Evolutionary conservation across 2,888 invertebrate genomes (phyloP), one percentile per base, ranked within the genome.

Genomic region (Cerceris rybyensis): DNA sequence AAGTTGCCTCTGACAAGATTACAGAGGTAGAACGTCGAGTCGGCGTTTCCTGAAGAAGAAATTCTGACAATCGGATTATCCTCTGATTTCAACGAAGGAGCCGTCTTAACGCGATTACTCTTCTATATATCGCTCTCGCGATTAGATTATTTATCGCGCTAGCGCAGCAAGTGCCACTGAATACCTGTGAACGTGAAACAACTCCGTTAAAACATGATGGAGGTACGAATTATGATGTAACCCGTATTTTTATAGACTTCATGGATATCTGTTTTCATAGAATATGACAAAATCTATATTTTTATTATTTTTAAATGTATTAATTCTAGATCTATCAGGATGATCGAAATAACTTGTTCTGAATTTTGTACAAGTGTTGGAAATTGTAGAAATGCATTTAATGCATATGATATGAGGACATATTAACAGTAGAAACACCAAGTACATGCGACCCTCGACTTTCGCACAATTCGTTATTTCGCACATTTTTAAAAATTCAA

Each of bases 81-180:
- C 54, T 16, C 46, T 11, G 52, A 63, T 54, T 66, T 55, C 52
- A 7, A 63, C 72, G 66, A 42, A 42, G 41, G 13, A n/a, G 41
- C 9, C 49, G 28, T 63, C 63, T 52, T 43, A 9, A 74, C 58
- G 11, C 42, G 70, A 49, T 66, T 42, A 70, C 61, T 8, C 16
- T 6, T n/a, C 7, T 59, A 60, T 14, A 8, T 59, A 39, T 59
- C 17, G 54, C 49, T 43, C 11, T 28, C 5, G 55, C 64, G 73
- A 80, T 80, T 77, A 64, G 73, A 80, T 80, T 73, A 65, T 76
- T 69, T 61, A 54, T 72, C 67, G 50, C 67, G 75, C 57, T 43
- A 14, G 41, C 68, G 41, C 14, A n/a, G 65, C 63, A 16, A 50
- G 14, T 57, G 42, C 14, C 39, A 7, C 6, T 7, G 55, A 55